phyloP scores from a whole-genome alignment of 2,888 invertebrate species.

The Toxonevra muliebris region DNA sequence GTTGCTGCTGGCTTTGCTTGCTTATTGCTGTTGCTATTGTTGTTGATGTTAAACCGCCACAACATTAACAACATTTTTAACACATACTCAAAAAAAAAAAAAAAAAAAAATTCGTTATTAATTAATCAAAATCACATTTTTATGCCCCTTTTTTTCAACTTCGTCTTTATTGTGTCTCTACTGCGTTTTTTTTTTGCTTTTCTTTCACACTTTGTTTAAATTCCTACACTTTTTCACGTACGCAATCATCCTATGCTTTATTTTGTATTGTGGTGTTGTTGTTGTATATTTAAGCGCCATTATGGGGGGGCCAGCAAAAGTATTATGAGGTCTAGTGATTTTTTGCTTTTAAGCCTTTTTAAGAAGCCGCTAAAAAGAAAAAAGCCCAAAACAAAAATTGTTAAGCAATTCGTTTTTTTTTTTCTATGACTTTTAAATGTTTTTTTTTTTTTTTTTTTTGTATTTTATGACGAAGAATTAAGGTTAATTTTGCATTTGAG shows the following conservation, averaged over 20 bases:
- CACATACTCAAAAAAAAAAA: no score
- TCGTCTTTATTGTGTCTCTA: not conserved
- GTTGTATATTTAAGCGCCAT: not conserved
- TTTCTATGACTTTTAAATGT: not conserved
- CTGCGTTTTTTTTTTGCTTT: constrained; percentile 1
- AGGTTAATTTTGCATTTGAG: no score
- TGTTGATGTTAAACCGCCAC: constrained; percentile 2
- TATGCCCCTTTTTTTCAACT: no score
- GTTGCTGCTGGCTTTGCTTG: constrained; percentile 8
- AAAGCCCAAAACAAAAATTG: not conserved
- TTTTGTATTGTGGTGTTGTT: not conserved
- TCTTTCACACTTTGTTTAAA: not conserved
- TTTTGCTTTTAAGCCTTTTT: not conserved
- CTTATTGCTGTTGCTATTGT: constrained; percentile 2
- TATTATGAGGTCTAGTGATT: not conserved
- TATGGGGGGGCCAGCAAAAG: constrained; percentile 1
- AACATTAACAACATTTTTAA: no score
- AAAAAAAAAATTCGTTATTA: constrained; percentile 20
- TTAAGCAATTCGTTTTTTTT: not conserved
- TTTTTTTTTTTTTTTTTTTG: no score
- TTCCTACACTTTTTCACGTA: not conserved
- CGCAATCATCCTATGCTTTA: not conserved
- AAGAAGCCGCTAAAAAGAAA: not conserved
- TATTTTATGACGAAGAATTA: no score
- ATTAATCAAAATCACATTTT: constrained; percentile 29